Percentiles rank a stretch among this genome's conserved stretches.
Evolutionary conservation across 2,797 vertebrate species (phyloP).

Genomic region (Pterois miles): DNA sequence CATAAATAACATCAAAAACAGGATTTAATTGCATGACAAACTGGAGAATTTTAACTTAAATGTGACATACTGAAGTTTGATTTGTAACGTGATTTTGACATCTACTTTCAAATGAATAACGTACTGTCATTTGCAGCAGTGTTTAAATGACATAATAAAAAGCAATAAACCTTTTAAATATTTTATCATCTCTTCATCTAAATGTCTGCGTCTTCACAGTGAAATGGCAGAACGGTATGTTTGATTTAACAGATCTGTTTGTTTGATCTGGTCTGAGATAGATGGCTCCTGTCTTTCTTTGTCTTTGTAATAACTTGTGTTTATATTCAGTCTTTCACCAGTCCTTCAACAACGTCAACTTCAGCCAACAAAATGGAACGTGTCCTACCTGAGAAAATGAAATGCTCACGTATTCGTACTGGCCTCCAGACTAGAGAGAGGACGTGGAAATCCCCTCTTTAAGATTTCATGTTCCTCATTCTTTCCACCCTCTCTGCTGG

Average conservation of each 20-base stretch:
- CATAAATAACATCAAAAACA: no score
- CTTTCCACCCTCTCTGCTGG: conserved; percentile 67
- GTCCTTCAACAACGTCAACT: conserved; percentile 1
- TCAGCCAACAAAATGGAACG: background rate
- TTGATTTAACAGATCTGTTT: background rate
- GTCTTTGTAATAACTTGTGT: conserved; percentile 18
- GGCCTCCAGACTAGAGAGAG: conserved; percentile 31
- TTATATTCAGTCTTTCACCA: conserved; percentile 23
- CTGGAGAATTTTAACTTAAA: background rate
- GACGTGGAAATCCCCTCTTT: conserved; percentile 67
- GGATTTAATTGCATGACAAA: background rate
- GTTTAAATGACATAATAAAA: background rate
- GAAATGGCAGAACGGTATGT: background rate
- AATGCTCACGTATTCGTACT: conserved; percentile 22
- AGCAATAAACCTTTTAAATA: background rate
- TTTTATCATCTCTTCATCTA: background rate
- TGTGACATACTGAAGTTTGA: background rate
- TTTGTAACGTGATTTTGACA: background rate
- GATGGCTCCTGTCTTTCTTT: conserved; percentile 8
- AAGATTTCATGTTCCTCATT: conserved; percentile 70
- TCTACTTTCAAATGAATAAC: background rate
- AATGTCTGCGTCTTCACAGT: background rate
- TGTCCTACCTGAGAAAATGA: conserved; percentile 10
- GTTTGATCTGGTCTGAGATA: background rate
- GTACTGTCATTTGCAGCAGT: background rate